Base-by-base conservation (phyloP, 2,797 vertebrate genomes). In the Hypotaenidia philippensis region DNA sequence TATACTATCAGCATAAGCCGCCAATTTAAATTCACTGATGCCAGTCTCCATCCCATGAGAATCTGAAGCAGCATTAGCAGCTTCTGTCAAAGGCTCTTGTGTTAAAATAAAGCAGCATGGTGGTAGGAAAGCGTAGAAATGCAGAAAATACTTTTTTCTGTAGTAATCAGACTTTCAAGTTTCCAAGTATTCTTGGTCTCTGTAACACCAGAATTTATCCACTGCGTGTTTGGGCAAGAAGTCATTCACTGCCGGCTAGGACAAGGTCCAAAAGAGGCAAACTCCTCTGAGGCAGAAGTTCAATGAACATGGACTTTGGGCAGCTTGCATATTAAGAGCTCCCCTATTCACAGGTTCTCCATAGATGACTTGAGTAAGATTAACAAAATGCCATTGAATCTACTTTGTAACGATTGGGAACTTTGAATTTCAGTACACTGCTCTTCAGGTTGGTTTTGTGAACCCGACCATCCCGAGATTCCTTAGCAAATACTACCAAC, bases 1-100 rank as follows among this genome's bases (percentile, higher is more conserved):
- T 66, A 50, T n/a, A 32, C 14, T 9, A 89, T 89, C 60, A 83
- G 60, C 22, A 83, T 80, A 96, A 90, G 87, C 89, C 75, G n/a
- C 13, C 59, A 64, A 45, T 94, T 96, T 75, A 90, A 89, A 93
- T 94, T 84, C 66, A 84, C 47, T 76, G 56, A 72, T 93, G 79
- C 31, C 82, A 63, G 44, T 61, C 69, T 70, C 47, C 27, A 59
- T 80, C 81, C 86, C 78, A 22, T 14, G 61, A 81, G 78, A 92
- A 77, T 49, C 16, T 17, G 41, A 92, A 78, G 32, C 26, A 95
- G 25, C 52, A 79, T 93, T 91, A 94, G 57, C 22, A 90, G 34
- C 26, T 69, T 86, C 78, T 82, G 40, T 90, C 61, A 89, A 88
- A 92, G 1, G 9, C 52, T 76, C 61, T 72, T 5, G 0, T 31